phyloP scores from a whole-genome alignment of 2,888 invertebrate species.

The Iphiclides podalirius region DNA sequence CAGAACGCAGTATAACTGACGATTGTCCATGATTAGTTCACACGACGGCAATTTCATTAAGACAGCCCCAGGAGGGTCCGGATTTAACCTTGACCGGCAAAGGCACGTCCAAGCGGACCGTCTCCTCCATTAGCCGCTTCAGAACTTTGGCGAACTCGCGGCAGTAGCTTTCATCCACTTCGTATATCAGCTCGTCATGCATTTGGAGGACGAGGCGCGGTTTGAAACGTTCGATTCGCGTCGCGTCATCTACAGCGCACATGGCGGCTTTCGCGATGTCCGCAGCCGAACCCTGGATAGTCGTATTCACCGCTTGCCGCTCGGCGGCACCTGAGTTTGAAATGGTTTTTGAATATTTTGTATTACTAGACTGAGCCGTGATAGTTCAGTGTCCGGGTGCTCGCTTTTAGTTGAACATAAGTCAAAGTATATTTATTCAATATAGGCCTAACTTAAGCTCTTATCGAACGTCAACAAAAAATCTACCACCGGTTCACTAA shows the following conservation, averaged over 20 bases:
- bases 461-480: too few species aligned
- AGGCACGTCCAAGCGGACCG: slow-evolving; percentile 86
- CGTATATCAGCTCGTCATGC: slow-evolving; percentile 98
- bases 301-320: slow-evolving; percentile 97
- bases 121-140: slow-evolving; percentile 89
- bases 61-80: slow-evolving; percentile 89
- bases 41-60: slow-evolving; percentile 41
- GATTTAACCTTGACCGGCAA: slow-evolving; percentile 92
- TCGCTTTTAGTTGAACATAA: too few species aligned
- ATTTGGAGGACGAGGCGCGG: slow-evolving; percentile 91
- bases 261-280: slow-evolving; percentile 97
- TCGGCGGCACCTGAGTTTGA: slow-evolving; percentile 87
- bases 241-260: slow-evolving; percentile 84
- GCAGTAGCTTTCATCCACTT: slow-evolving; percentile 84
- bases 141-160: slow-evolving; percentile 81
- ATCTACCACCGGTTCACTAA: too few species aligned
- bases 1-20: slow-evolving; percentile 9
- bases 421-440: too few species aligned
- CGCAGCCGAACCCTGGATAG: slow-evolving; percentile 97
- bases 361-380: too few species aligned
- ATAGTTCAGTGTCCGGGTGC: too few species aligned
- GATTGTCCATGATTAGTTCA: neutral
- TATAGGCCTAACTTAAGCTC: too few species aligned
- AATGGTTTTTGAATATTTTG: too few species aligned
- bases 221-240: slow-evolving; percentile 44